phyloP scores from a whole-genome alignment of 2,797 vertebrate genomes.

The Cirrhinus mrigala region DNA sequence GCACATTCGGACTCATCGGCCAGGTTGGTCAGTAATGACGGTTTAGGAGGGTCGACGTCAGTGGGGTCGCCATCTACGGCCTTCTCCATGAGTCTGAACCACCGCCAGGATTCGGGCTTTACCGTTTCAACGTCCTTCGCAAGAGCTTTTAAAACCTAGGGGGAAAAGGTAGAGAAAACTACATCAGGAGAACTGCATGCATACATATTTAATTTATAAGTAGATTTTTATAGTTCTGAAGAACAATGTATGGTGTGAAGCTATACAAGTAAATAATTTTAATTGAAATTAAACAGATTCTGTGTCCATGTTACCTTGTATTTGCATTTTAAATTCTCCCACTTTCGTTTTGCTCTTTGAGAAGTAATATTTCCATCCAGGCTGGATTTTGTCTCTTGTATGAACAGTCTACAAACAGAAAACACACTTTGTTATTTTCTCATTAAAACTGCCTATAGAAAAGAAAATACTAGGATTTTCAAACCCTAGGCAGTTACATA shows the following conservation, averaged over 20 bases:
- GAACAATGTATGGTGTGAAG: neutral
- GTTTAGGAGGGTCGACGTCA: slow-evolving; percentile 33
- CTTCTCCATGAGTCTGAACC: slow-evolving; percentile 81
- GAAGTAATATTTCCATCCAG: slow-evolving; percentile 36
- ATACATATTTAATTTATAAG: neutral
- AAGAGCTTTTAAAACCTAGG: slow-evolving; percentile 44
- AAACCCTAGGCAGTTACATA: neutral
- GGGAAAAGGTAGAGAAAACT: neutral
- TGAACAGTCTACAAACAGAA: slow-evolving; percentile 24
- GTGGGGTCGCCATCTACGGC: slow-evolving; percentile 73
- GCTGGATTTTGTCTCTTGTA: slow-evolving; percentile 7
- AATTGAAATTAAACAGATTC: neutral
- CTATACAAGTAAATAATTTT: neutral
- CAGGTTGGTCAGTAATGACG: slow-evolving; percentile 40
- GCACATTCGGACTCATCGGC: slow-evolving; percentile 44
- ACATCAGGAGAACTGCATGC: neutral
- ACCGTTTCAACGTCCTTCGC: slow-evolving; percentile 33
- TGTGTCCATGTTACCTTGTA: slow-evolving; percentile 32
- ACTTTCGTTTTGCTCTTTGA: slow-evolving; percentile 41
- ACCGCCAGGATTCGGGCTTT: slow-evolving; percentile 72
- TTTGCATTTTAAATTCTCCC: slow-evolving; percentile 49
- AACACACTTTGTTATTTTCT: neutral
- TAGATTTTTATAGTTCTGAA: neutral
- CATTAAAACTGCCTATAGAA: neutral
- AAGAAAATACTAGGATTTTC: neutral